Conservation (phyloP, 2,113 vertebrate species). For the Cebus imitator region DNA sequence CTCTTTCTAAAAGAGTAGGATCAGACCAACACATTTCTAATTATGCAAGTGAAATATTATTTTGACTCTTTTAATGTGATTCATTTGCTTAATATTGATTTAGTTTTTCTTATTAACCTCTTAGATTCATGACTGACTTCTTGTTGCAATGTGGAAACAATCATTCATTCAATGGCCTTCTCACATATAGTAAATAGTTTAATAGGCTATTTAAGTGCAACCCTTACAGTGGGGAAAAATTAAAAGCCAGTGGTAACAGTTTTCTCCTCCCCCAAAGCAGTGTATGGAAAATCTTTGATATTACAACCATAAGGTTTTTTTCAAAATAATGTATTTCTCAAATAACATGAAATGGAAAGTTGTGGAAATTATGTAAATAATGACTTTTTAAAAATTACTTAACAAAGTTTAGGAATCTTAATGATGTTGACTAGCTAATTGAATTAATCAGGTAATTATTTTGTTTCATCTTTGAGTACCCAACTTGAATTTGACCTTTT, state of each 20-base stretch:
- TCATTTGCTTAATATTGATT: constrained; percentile 38
- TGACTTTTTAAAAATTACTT: constrained; percentile 3
- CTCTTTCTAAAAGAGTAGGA: background rate
- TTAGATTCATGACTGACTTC: constrained; percentile 1
- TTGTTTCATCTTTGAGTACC: constrained; percentile 39
- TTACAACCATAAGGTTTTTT: constrained; percentile 43
- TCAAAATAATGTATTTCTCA: constrained; percentile 47
- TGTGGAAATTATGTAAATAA: constrained; percentile 17
- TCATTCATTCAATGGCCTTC: constrained; percentile 41
- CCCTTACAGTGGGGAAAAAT: constrained; percentile 46
- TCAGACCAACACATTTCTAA: background rate
- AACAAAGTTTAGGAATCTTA: constrained; percentile 16
- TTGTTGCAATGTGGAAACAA: constrained; percentile 56
- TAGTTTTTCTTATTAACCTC: constrained; percentile 36
- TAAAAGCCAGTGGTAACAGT: constrained; percentile 52
- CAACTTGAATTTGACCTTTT: constrained; percentile 44
- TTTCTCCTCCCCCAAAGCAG: background rate
- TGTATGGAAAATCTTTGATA: constrained; percentile 65
- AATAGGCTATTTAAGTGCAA: constrained; percentile 46
- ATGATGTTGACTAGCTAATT: constrained; percentile 26
- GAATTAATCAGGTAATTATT: constrained; percentile 45
- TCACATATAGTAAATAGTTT: constrained; percentile 60
- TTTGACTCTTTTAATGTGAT: constrained; percentile 10
- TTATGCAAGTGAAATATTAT: background rate
- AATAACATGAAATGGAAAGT: constrained; percentile 46